Base-by-base conservation (phyloP, 2,888 invertebrate species). In the Cataglyphis altisquamis region DNA sequence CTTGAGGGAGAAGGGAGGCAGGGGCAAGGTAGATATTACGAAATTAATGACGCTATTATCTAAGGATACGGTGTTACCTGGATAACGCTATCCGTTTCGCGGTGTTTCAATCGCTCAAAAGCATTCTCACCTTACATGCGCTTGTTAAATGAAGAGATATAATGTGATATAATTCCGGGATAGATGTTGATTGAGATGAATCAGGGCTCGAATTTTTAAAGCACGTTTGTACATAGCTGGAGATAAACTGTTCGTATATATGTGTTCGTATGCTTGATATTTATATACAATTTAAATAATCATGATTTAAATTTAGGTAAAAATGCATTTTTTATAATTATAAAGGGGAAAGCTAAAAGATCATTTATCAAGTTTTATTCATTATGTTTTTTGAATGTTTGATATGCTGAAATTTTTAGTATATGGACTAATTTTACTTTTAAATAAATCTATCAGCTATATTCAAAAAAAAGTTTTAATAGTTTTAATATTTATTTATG, bases 31-130 rank as follows among this genome's bases (percentile, higher is more conserved):
- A 70, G 36, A 80, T 80, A 80, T 80, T 80, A 70, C 72, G 78
- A 70, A 70, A 80, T 80, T 80, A 80, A 80, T 80, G 78, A 80
- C 60, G 78, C 78, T 80, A 80, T 80, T 80, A 80, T 80, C 72
- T 45, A 45, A 60, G 45, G 78, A 78, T 78, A 36, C 45, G 45
- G 78, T 39, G 55, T 60, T 80, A 70, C 36, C 41, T 18, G 48
- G 45, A 70, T 80, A 78, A 70, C 60, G 18, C 78, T 36, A 80
- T 80, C 25, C 70, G 36, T 60, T 78, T 78, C 70, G 32, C 60
- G 36, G 32, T 60, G 45, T 60, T 32, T 18, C 78, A 25, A 80
- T 80, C 78, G 36, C 45, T 80, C 25, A 36, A 36, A 60, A 25
- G 36, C 29, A 29, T 8, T 39, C 39, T 39, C 52, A n/a, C 21